Conservation (phyloP, 2,113 vertebrate genomes). For the Suncus etruscus region DNA sequence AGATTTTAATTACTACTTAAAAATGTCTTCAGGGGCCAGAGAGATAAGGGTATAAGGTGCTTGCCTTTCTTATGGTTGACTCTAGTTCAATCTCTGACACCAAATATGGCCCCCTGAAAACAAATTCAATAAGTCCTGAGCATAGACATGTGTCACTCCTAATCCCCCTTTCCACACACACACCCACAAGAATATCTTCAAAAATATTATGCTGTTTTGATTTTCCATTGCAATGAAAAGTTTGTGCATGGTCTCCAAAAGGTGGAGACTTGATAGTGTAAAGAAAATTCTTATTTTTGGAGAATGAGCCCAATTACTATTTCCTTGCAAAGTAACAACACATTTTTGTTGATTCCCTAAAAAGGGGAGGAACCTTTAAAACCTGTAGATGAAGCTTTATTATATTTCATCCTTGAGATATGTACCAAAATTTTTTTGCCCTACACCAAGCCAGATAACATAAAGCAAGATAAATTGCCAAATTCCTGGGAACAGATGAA, state of each 20-base stretch:
- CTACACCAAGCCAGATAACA: background rate
- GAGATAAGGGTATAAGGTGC: too few species aligned
- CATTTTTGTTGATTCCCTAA: background rate
- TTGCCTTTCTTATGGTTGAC: too few species aligned
- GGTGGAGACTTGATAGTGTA: background rate
- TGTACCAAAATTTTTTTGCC: background rate
- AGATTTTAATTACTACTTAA: slow-evolving; percentile 62
- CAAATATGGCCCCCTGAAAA: too few species aligned
- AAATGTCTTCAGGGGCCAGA: background rate
- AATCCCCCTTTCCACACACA: too few species aligned
- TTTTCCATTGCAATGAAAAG: background rate
- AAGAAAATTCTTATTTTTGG: slow-evolving; percentile 2
- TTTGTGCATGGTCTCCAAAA: background rate
- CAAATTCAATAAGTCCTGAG: too few species aligned
- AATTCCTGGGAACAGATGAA: background rate
- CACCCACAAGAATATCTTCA: too few species aligned
- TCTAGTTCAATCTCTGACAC: too few species aligned
- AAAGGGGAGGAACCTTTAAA: background rate
- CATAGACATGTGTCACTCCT: too few species aligned
- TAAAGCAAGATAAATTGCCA: background rate
- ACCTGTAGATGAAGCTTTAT: background rate
- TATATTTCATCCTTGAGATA: background rate
- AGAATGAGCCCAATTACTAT: background rate
- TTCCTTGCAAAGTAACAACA: slow-evolving; percentile 29
- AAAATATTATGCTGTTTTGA: background rate